Evolutionary conservation across 2,113 vertebrate genomes (phyloP), one percentile per base, ranked within the genome.

Genomic region (Phainopepla nitens): DNA sequence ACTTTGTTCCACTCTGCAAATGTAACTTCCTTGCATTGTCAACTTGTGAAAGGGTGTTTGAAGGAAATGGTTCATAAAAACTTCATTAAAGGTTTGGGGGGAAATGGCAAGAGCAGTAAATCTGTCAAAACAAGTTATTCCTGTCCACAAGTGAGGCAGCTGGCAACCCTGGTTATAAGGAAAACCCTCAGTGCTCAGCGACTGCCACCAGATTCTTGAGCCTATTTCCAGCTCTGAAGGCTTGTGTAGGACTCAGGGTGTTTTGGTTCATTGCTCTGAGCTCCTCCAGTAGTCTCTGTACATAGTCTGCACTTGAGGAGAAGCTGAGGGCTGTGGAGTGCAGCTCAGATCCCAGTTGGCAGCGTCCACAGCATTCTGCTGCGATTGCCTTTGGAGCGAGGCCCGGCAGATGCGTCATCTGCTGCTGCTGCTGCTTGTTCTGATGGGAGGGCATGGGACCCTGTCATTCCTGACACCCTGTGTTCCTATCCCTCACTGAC

Each of bases 11-110:
- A 82, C 82, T 92, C 50, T 15, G 58, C 49, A 82, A 95, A 72
- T 96, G 90, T 56, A 83, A 97, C 93, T 96, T 97, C 96, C 96
- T 92, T 93, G 60, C 76, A 92, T 96, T 97, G 96, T 97, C 61
- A 86, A 7, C 61, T 56, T 8, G 47, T 78, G 60, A 96, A 90
- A 56, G 93, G 92, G 94, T 94, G 96, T 87, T 94, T 92, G 90
- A 84, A 96, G 95, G 96, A 96, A 96, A 81, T 57, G 69, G 85
- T 86, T 96, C 86, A 89, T 94, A 93, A 90, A 93, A 93, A 57
- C 92, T 89, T 96, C 65, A 88, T 92, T 93, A 86, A 90, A 71
- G 72, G 44, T 90, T 95, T 90, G 50, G 13, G 57, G 82, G 72
- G 72, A 94, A 96, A 94, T 87, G n/a, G 39, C 51, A 90, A 78